Conservation (phyloP, 92 coral and sea anemone genomes). For the Porites cylindrica region DNA sequence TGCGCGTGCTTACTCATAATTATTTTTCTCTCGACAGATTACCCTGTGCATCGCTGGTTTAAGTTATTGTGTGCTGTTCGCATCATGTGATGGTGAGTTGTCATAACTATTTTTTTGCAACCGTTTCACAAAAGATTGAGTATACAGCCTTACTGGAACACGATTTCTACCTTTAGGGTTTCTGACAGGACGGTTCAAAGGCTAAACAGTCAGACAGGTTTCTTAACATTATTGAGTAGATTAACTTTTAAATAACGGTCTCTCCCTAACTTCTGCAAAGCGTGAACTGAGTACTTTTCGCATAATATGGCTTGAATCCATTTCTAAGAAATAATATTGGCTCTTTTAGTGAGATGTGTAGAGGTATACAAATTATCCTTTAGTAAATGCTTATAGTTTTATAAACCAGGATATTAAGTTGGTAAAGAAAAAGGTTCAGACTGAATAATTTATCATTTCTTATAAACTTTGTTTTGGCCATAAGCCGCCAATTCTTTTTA, state of each 20-base stretch:
- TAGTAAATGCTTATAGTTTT: background rate
- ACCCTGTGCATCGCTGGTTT: background rate
- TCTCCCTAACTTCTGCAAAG: no score
- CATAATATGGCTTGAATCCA: no score
- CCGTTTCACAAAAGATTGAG: no score
- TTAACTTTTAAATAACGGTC: no score
- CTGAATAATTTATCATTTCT: slow-evolving; percentile 22
- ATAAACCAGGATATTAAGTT: slow-evolving; percentile 25
- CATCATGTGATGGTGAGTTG: background rate
- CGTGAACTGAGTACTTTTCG: no score
- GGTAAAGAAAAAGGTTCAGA: slow-evolving; percentile 5
- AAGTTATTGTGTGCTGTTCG: background rate
- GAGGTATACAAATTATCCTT: background rate
- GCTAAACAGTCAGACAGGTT: no score
- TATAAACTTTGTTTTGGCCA: background rate
- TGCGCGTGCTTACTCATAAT: no score
- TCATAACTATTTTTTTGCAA: no score
- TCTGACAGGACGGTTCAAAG: no score
- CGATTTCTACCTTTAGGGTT: no score
- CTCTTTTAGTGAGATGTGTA: background rate
- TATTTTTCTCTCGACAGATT: slow-evolving; percentile 15
- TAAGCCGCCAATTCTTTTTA: background rate
- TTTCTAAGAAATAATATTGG: background rate
- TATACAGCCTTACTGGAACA: no score
- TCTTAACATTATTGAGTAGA: no score